A percentile compares a stretch with the other conserved stretches of the same genome.
These are phyloP conservation scores for Metridium senile DNA, from an alignment of 92 coral and sea anemone genomes.

Conservation along the genomic window DNA sequence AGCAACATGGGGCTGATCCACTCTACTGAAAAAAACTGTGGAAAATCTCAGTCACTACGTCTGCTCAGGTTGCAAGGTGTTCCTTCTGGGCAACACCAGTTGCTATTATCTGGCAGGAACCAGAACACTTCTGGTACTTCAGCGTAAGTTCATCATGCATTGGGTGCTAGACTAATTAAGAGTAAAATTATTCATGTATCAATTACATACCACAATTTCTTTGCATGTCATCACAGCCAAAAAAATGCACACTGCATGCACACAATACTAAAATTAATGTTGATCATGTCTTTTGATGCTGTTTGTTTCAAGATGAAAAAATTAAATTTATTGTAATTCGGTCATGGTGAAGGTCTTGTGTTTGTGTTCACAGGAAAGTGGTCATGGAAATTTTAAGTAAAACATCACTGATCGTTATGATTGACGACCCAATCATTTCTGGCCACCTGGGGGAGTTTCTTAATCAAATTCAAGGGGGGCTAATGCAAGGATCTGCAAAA, in stretches of 20 bases:
- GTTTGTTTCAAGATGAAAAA: background rate
- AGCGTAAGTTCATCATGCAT: slow-evolving; percentile 45
- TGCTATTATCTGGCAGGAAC: slow-evolving; percentile 46
- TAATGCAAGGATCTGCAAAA: slow-evolving; percentile 28
- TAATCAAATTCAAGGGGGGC: slow-evolving; percentile 32
- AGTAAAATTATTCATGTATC: too few species aligned
- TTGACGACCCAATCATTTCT: slow-evolving; percentile 41
- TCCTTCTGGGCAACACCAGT: slow-evolving; percentile 34
- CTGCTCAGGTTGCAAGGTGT: slow-evolving; percentile 43
- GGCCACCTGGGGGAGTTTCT: slow-evolving; percentile 31
- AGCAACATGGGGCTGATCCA: slow-evolving; percentile 49
- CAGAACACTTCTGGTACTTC: slow-evolving; percentile 56
- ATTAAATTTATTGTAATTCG: background rate
- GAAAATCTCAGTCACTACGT: slow-evolving; percentile 35
- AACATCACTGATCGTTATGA: slow-evolving; percentile 32
- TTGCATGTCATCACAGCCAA: too few species aligned
- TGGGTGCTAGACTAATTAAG: too few species aligned
- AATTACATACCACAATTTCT: too few species aligned
- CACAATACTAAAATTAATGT: too few species aligned
- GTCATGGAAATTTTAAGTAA: slow-evolving; percentile 19
- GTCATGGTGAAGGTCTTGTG: too few species aligned
- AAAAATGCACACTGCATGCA: too few species aligned
- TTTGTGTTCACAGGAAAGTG: slow-evolving; percentile 19
- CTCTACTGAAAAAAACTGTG: slow-evolving; percentile 39
- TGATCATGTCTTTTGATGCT: background rate